Conservation (phyloP, 2,888 invertebrate genomes). For the Euzetes globulus region DNA sequence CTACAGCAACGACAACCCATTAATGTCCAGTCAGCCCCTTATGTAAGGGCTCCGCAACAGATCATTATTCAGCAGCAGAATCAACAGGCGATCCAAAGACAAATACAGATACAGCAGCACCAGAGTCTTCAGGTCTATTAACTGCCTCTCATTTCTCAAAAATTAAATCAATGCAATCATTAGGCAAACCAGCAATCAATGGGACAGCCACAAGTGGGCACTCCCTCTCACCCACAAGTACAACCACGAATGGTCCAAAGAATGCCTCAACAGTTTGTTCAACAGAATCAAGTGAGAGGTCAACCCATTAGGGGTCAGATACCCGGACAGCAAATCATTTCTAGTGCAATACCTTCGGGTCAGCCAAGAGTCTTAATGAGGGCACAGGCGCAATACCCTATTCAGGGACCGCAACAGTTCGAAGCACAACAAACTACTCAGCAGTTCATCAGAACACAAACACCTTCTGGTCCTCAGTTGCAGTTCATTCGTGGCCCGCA, state of each 20-base stretch:
- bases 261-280: constrained; percentile 17
- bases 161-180: not conserved
- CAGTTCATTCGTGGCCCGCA: constrained; percentile 10
- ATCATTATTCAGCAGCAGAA: constrained; percentile 24
- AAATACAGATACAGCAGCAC: constrained; percentile 7
- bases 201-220: not conserved
- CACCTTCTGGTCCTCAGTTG: constrained; percentile 19
- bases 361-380: constrained; percentile 12
- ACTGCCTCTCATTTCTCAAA: not conserved
- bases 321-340: not conserved
- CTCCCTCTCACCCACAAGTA: not conserved
- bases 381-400: constrained; percentile 25
- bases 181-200: not conserved
- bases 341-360: constrained; percentile 3
- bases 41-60: constrained; percentile 13
- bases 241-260: not conserved
- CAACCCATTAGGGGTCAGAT: constrained; percentile 9
- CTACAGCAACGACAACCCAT: constrained; percentile 19
- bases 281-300: constrained; percentile 16
- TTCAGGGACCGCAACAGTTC: constrained; percentile 35
- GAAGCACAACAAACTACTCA: constrained; percentile 35
- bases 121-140: not conserved
- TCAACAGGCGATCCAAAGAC: constrained; percentile 37
- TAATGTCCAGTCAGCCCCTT: not conserved
- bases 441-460: constrained; percentile 6